phyloP scores from a whole-genome alignment of 2,113 vertebrate genomes.

The Morone saxatilis region DNA sequence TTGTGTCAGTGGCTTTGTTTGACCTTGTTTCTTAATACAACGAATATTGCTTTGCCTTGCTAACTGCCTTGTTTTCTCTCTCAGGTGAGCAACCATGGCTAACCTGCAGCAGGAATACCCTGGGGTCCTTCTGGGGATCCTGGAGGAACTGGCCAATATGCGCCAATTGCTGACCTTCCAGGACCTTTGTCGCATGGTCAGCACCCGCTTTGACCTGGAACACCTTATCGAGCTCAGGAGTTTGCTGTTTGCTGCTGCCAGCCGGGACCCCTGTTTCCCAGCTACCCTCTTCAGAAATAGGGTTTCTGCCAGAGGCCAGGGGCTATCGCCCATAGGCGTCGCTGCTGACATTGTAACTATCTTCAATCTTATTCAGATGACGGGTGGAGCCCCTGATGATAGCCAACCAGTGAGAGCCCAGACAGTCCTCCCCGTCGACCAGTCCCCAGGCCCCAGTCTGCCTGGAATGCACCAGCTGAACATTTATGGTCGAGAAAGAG shows the following conservation, averaged over 20 bases:
- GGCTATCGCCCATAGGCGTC: constrained; percentile 89
- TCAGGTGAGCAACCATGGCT: constrained; percentile 72
- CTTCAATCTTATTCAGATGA: constrained; percentile 97
- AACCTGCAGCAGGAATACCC: constrained; percentile 88
- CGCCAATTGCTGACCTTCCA: constrained; percentile 91
- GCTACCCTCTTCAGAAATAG: constrained; percentile 95
- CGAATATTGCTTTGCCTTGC: not conserved
- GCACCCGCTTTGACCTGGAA: constrained; percentile 91
- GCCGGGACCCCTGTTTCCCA: constrained; percentile 94
- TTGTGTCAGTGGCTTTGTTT: not conserved
- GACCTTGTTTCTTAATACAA: not conserved
- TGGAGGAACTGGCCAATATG: constrained; percentile 94
- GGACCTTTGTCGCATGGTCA: constrained; percentile 95
- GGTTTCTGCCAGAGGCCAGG: constrained; percentile 80
- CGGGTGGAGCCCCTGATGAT: constrained; percentile 76
- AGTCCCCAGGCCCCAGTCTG: constrained; percentile 67
- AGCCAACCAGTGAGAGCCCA: constrained; percentile 71
- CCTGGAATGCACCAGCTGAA: constrained; percentile 71
- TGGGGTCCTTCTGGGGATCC: constrained; percentile 90
- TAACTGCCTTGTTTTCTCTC: constrained; percentile 15
- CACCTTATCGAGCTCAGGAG: constrained; percentile 92
- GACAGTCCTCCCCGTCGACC: constrained; percentile 70
- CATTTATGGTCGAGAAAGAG: constrained; percentile 59
- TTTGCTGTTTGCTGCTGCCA: constrained; percentile 93
- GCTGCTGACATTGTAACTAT: constrained; percentile 97